Evolutionary conservation across 2,888 invertebrate genomes (phyloP), one percentile per base, ranked within the genome.

Genomic region (Linhomoeus sp.): DNA sequence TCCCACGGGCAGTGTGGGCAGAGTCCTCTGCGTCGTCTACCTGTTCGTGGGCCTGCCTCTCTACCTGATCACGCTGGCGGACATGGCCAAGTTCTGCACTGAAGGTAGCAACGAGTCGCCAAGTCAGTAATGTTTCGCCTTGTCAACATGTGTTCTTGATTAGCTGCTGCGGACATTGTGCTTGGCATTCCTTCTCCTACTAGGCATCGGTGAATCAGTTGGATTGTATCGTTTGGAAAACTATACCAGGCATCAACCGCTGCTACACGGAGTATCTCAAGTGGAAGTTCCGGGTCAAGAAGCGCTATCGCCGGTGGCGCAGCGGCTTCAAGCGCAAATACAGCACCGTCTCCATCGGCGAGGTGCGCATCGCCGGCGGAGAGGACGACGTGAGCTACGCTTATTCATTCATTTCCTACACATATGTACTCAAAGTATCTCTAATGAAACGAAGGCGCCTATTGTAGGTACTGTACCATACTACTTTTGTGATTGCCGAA

Each of bases 41-140:
- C 49, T 62, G 1, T 53, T 56, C 38, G 53, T 60, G 45, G 62
- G 62, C 17, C 59, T 62, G 47, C 62, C 62, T 12, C 51, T 62
- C 15, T 59, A 57, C 41, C 49, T 62, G 23, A 59, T 62, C 29
- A 61, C 60, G 2, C 52, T 62, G 45, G 59, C 61, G 3, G 62
- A 62, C 51, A 48, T 59, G 55, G 61, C 61, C 14, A 61, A 61
- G 46, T 61, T 61, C 49, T 61, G 61, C 49, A 61, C 61, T 3
- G 61, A 5, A 5, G 29, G 29, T 29, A n/a, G n/a, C n/a, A n/a
- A n/a, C n/a, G n/a, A n/a, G n/a, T n/a, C n/a, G n/a, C n/a, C n/a
- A n/a, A n/a, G n/a, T n/a, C n/a, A n/a, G n/a, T n/a, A n/a, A n/a
- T n/a, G n/a, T n/a, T n/a, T n/a, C n/a, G n/a, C n/a, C n/a, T n/a